Conservation (phyloP, 1,140 invertebrate species). For the Asobara japonica region DNA sequence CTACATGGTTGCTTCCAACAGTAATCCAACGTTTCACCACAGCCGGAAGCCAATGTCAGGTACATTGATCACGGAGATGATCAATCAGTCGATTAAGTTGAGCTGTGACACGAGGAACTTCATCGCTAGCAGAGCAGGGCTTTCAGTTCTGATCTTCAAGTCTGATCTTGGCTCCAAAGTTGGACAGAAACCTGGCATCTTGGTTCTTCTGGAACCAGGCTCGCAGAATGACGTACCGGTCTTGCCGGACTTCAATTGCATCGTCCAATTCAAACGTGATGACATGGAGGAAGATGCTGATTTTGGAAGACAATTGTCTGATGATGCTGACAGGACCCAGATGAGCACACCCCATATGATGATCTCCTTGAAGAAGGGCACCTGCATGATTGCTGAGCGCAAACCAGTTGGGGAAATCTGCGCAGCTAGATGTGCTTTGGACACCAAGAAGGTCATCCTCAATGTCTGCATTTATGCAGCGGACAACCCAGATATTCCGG, state of each 20-base stretch:
- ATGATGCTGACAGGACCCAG: background rate
- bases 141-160: constrained; percentile 22
- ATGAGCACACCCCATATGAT: constrained; percentile 15
- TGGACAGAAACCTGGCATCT: constrained; percentile 8
- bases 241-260: constrained; percentile 32
- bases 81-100: background rate
- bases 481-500: background rate
- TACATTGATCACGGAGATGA: background rate
- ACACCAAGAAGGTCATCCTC: background rate
- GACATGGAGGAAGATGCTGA: background rate
- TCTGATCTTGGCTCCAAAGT: constrained; percentile 21
- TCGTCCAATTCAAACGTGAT: constrained; percentile 17
- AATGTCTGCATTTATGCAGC: constrained; percentile 20
- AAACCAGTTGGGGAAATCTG: constrained; percentile 23
- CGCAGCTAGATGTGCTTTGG: constrained; percentile 1
- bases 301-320: background rate
- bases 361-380: background rate
- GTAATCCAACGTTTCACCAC: background rate
- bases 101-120: background rate
- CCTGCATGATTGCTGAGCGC: background rate
- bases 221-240: constrained; percentile 19
- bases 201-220: constrained; percentile 33
- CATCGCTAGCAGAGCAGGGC: background rate
- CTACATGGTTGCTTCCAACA: background rate
- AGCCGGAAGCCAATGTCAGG: background rate